These are phyloP conservation scores for Hoplias malabaricus DNA, from an alignment of 2,113 vertebrate species.

Conservation along the genomic window DNA sequence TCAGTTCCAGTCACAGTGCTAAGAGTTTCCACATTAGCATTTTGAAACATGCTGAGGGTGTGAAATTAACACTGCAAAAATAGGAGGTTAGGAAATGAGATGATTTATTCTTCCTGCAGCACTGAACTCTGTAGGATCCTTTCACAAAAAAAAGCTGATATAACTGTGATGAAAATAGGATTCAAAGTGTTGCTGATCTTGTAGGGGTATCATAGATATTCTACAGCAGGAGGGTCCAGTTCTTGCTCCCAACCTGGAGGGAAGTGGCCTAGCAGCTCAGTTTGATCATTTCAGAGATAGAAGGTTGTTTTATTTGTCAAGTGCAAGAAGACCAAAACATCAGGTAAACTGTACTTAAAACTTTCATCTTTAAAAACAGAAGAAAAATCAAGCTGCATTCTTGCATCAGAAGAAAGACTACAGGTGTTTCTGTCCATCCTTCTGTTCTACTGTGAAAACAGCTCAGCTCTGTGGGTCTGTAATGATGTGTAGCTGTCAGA, in stretches of 20 bases:
- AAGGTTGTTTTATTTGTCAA: too few species aligned
- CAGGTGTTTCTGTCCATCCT: too few species aligned
- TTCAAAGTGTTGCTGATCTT: not conserved
- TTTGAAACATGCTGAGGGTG: slow-evolving; percentile 35
- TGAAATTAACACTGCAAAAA: slow-evolving; percentile 46
- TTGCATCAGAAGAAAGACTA: too few species aligned
- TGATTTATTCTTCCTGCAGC: slow-evolving; percentile 31
- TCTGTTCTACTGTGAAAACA: too few species aligned
- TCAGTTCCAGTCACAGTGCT: slow-evolving; percentile 44
- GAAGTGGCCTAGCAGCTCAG: not conserved
- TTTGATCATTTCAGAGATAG: not conserved
- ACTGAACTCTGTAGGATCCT: not conserved
- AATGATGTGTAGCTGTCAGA: too few species aligned
- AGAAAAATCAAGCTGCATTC: too few species aligned
- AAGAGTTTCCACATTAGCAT: slow-evolving; percentile 36
- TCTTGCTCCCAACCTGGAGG: not conserved
- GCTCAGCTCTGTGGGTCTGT: too few species aligned
- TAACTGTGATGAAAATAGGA: slow-evolving; percentile 1
- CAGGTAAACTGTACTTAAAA: too few species aligned
- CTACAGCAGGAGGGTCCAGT: not conserved
- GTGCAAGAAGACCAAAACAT: too few species aligned
- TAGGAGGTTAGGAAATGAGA: slow-evolving; percentile 27
- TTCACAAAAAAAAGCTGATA: not conserved
- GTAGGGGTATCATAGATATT: not conserved
- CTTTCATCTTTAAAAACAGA: too few species aligned